Evolutionary conservation across 1,140 invertebrate genomes (phyloP).

Genomic region (Psix sp.): DNA sequence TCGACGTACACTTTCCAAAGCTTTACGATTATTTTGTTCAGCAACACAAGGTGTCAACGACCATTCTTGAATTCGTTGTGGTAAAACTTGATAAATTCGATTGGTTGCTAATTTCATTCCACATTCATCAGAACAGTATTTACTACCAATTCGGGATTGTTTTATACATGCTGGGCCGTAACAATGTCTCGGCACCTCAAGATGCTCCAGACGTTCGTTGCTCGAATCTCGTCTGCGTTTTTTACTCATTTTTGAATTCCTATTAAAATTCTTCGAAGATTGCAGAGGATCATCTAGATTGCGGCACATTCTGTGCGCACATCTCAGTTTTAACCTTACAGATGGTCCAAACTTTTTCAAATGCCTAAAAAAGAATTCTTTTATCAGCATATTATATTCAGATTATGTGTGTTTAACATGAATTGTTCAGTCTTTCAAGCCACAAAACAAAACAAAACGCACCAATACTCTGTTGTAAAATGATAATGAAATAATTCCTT

Average conservation of each 20-base stretch:
- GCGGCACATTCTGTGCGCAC: slow-evolving; percentile 79
- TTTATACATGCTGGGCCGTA: slow-evolving; percentile 92
- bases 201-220: slow-evolving; percentile 77
- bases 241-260: slow-evolving; percentile 67
- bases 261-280: slow-evolving; percentile 71
- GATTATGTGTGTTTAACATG: background rate
- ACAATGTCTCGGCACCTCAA: slow-evolving; percentile 86
- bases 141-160: slow-evolving; percentile 88
- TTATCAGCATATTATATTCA: background rate
- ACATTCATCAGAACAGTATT: slow-evolving; percentile 97
- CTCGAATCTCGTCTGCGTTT: slow-evolving; percentile 77
- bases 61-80: slow-evolving; percentile 96
- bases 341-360: slow-evolving; percentile 86
- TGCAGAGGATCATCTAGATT: slow-evolving; percentile 70
- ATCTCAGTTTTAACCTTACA: slow-evolving; percentile 83
- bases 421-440: no score
- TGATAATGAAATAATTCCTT: no score
- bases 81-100: slow-evolving; percentile 90
- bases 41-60: slow-evolving; percentile 91
- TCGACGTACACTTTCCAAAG: slow-evolving; percentile 88
- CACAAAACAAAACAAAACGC: no score
- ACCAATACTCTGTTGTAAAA: no score
- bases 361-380: slow-evolving; percentile 74
- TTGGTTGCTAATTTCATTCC: slow-evolving; percentile 93
- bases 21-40: slow-evolving; percentile 90